Evolutionary conservation across 1,140 invertebrate genomes (phyloP), one percentile per base, ranked within the genome.

Genomic region (Bombus sylvicola): DNA sequence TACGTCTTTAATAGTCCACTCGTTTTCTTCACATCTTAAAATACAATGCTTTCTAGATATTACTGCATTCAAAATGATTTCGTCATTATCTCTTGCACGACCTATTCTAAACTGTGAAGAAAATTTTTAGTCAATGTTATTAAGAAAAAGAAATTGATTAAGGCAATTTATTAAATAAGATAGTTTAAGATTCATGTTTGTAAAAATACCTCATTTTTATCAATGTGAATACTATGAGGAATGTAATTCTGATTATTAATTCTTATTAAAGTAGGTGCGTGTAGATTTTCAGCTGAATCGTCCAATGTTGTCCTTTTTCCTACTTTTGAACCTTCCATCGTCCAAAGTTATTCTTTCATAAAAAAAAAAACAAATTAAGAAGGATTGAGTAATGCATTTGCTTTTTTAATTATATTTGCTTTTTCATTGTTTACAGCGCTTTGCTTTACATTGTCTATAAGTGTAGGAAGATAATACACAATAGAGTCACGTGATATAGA

Each of bases 21-120:
- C 87, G 53, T 94, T 86, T 57, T 90, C 81, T 78, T 90, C 87
- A 47, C 94, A 94, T 87, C 89, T 94, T 28, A 96, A 87, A 12
- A 93, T 87, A 83, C 96, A 96, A 73, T 96, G 96, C 62, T 92
- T 95, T 88, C 96, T 92, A 18, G 96, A 96, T 90, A 96, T 95
- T 0, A 91, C 87, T n/a, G 95, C 39, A 87, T 92, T 94, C 31
- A 95, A 91, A 87, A 96, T 95, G 47, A 95, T 92, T 69, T 94
- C 90, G 72, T 95, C 94, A 81, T 95, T 96, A 12, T 93, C 91
- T 31, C 92, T 88, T 28, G 91, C 94, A 83, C 96, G 93, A 12
- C 96, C 96, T 74, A 96, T 93, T 74, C 91, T 95, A 84, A 96
- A 95, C 96, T 96, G 86, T 82, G 93, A 92, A 81, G 72, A 80